Conservation (phyloP, 2,797 vertebrate species). For the Sebastolobus alascanus region DNA sequence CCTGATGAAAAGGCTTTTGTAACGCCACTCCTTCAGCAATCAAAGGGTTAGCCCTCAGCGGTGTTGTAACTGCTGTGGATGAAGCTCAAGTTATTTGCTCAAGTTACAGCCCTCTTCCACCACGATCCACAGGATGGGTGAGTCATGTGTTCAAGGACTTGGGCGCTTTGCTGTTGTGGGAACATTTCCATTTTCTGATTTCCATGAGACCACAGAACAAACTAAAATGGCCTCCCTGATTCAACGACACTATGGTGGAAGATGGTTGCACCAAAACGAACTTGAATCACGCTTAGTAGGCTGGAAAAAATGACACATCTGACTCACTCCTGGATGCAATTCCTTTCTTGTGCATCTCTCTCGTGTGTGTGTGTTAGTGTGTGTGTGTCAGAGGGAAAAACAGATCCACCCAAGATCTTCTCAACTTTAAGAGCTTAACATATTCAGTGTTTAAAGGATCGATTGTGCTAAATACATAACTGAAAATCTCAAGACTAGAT, state of each 20-base stretch:
- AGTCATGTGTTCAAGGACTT: conserved; percentile 83
- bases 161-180: conserved; percentile 74
- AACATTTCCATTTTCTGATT: conserved; percentile 86
- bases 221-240: conserved; percentile 83
- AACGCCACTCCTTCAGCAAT: conserved; percentile 54
- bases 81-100: conserved; percentile 74
- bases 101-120: conserved; percentile 78
- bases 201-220: conserved; percentile 80
- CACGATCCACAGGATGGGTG: conserved; percentile 82
- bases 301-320: conserved; percentile 73
- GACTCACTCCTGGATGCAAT: conserved; percentile 58
- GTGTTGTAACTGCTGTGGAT: conserved; percentile 60
- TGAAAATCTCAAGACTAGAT: neutral
- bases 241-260: conserved; percentile 64
- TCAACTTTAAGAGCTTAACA: conserved; percentile 2
- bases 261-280: conserved; percentile 57
- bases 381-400: conserved; percentile 20
- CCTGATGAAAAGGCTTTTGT: conserved; percentile 24
- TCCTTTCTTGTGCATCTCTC: conserved; percentile 52
- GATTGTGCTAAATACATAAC: neutral
- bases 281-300: conserved; percentile 65
- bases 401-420: conserved; percentile 21
- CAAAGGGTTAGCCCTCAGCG: conserved; percentile 62
- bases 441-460: neutral
- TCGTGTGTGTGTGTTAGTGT: neutral